phyloP scores from a whole-genome alignment of 2,888 invertebrate genomes.

The Lampropteryx suffumata region DNA sequence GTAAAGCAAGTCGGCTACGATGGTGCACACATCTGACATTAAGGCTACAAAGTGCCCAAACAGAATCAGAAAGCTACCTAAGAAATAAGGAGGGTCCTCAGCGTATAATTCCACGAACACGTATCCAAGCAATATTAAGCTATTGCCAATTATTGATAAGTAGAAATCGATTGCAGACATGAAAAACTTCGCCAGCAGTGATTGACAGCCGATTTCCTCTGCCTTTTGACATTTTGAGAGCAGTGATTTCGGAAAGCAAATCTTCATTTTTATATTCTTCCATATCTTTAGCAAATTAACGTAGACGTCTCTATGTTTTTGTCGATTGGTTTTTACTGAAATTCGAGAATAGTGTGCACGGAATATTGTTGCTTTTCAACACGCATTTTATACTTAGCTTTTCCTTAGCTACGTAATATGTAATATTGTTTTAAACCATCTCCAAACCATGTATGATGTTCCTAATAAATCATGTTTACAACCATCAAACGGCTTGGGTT shows the following conservation, averaged over 20 bases:
- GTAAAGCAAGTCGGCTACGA: slow-evolving; percentile 37
- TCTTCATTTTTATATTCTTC: slow-evolving; percentile 35
- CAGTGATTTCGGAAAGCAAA: slow-evolving; percentile 32
- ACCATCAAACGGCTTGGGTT: neutral
- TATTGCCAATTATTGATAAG: slow-evolving; percentile 43
- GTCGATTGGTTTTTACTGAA: neutral
- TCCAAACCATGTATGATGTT: neutral
- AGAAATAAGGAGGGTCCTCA: slow-evolving; percentile 28
- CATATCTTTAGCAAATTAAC: slow-evolving; percentile 16
- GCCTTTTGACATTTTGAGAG: slow-evolving; percentile 23
- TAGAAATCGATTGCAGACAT: slow-evolving; percentile 41
- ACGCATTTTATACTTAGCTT: too few relatives aligned
- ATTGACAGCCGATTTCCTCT: slow-evolving; percentile 28
- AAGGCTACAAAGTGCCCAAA: slow-evolving; percentile 42
- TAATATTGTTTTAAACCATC: too few relatives aligned
- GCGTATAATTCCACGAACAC: slow-evolving; percentile 37
- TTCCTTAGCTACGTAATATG: too few relatives aligned
- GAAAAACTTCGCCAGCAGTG: slow-evolving; percentile 28
- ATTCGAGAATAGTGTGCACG: neutral
- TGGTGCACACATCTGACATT: slow-evolving; percentile 37
- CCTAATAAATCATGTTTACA: slow-evolving; percentile 8
- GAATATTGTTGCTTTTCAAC: neutral
- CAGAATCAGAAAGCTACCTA: slow-evolving; percentile 41
- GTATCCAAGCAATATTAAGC: slow-evolving; percentile 44
- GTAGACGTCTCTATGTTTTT: neutral